Conservation (phyloP, 2,797 vertebrate genomes). For the Adrianichthys oophorus region DNA sequence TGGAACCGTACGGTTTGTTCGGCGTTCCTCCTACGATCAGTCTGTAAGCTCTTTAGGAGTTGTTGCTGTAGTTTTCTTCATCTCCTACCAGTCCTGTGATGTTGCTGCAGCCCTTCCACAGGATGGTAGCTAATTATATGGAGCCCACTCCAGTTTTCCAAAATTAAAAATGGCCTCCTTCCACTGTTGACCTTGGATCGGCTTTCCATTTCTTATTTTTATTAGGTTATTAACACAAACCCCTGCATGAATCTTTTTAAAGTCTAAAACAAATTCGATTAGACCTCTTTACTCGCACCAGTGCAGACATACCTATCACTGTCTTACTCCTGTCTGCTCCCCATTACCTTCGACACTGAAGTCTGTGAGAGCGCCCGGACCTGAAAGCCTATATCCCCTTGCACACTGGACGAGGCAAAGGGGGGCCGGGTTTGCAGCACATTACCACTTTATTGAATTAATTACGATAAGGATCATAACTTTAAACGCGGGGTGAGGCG, state of each 20-base stretch:
- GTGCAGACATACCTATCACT: constrained; percentile 70
- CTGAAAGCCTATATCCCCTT: constrained; percentile 81
- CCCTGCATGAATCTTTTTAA: constrained; percentile 79
- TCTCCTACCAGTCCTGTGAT: constrained; percentile 45
- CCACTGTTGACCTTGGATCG: constrained; percentile 74
- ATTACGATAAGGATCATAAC: constrained; percentile 99
- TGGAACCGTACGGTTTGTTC: neutral
- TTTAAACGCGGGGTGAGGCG: constrained; percentile 98
- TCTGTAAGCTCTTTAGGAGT: constrained; percentile 20
- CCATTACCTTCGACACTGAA: constrained; percentile 91
- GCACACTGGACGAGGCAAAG: constrained; percentile 66
- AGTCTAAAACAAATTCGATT: constrained; percentile 82
- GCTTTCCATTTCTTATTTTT: constrained; percentile 75
- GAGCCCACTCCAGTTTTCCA: constrained; percentile 55
- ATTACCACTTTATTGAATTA: constrained; percentile 99
- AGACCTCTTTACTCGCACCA: constrained; percentile 73
- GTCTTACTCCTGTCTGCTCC: constrained; percentile 84
- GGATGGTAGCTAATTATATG: constrained; percentile 67
- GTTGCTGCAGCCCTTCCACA: constrained; percentile 49
- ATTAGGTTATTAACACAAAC: constrained; percentile 83
- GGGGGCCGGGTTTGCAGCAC: constrained; percentile 90
- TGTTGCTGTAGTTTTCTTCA: constrained; percentile 31
- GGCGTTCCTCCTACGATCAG: constrained; percentile 3
- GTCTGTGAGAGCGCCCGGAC: constrained; percentile 81
- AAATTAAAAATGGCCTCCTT: constrained; percentile 74